Evolutionary conservation across 2,797 vertebrate genomes (phyloP), one percentile per base, ranked within the genome.

Genomic region (Poecilia picta): DNA sequence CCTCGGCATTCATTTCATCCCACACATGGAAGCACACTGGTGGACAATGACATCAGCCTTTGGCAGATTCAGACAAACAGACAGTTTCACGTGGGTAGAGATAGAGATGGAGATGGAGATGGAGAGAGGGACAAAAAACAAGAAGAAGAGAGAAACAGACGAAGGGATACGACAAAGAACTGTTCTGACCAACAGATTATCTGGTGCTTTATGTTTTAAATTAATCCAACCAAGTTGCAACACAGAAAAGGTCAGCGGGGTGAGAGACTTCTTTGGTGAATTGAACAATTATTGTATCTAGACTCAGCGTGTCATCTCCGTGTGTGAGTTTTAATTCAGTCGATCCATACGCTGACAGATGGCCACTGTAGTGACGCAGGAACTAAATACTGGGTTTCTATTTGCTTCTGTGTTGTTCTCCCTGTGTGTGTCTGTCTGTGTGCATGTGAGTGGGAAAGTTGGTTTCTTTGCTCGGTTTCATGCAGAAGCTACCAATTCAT

Each of bases 321-420:
- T 71, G n/a, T 75, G 78, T 81, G 72, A 59, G 81, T 81, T 78
- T 5, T 83, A 76, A 87, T 82, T 70, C 83, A 57, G 75, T 82
- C 36, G 73, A 81, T 78, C 43, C 73, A 81, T 75, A 77, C 75
- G 82, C 90, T 89, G 91, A 94, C 94, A 95, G 94, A 95, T 95
- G 93, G 93, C 90, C 89, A 90, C 88, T 91, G 91, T 87, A 89
- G 90, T 95, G 94, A 94, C 91, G 93, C 91, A 94, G 89, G 88
- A 93, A 85, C 91, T 89, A 92, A 91, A 91, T 89, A 91, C 87
- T 88, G 89, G 88, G 91, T 87, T 90, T 94, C 83, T 90, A 74
- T 86, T 86, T 79, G 78, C 53, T 77, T 86, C 83, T 57, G 75
- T 87, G 79, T 75, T 81, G 6, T 28, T 57, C 74, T 78, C 15